These are phyloP conservation scores for Antrozous pallidus DNA, from an alignment of 2,797 vertebrate species.

Conservation along the genomic window DNA sequence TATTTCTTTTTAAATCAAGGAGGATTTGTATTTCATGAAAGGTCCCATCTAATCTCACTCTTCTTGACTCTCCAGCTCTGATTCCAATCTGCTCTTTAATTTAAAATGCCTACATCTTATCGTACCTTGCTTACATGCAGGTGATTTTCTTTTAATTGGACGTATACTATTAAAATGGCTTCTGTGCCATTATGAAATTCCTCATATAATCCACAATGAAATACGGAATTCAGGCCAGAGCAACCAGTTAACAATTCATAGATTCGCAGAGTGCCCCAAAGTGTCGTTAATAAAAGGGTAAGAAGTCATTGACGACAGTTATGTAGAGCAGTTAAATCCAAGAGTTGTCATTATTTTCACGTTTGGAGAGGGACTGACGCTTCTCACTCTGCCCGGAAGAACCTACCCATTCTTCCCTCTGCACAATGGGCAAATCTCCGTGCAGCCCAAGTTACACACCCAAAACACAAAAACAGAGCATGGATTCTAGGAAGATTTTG, in stretches of 20 bases:
- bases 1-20: conserved; percentile 47
- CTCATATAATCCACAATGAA: conserved; percentile 41
- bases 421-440: not conserved
- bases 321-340: not conserved
- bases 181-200: conserved; percentile 25
- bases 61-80: conserved; percentile 19
- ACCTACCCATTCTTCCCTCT: not conserved
- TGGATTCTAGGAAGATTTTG: not conserved
- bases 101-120: conserved; percentile 55
- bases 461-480: not conserved
- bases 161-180: conserved; percentile 49
- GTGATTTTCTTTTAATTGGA: conserved; percentile 63
- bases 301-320: conserved; percentile 9
- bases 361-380: not conserved
- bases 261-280: not conserved
- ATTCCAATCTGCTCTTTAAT: conserved; percentile 50
- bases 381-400: not conserved
- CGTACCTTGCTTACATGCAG: conserved; percentile 48
- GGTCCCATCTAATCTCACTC: not conserved
- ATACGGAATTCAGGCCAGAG: conserved; percentile 46
- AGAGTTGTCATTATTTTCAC: not conserved
- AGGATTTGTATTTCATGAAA: not conserved
- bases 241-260: conserved; percentile 29
- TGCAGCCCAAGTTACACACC: not conserved
- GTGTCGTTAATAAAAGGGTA: not conserved